These are phyloP conservation scores for Bilobella aurantiaca DNA, from an alignment of 1,140 invertebrate genomes.

Conservation along the genomic window DNA sequence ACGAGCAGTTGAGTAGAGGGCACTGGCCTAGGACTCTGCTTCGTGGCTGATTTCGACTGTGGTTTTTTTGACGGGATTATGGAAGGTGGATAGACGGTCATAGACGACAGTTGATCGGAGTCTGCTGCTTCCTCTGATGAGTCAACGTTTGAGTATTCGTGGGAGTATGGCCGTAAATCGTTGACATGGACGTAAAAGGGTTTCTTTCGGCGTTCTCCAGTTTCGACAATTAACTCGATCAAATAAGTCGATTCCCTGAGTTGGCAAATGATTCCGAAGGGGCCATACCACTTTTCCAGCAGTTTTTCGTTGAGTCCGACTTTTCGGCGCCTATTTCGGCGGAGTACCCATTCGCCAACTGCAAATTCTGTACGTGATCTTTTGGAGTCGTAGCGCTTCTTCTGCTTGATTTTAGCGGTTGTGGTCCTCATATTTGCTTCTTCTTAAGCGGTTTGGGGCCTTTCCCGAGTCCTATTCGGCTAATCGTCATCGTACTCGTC, in stretches of 20 bases:
- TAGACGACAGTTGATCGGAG: too few species aligned
- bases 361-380: not conserved
- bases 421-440: slow-evolving; percentile 4
- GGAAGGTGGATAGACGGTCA: too few species aligned
- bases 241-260: not conserved
- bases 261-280: not conserved
- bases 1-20: too few species aligned
- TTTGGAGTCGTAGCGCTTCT: not conserved
- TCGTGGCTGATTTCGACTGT: too few species aligned
- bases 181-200: not conserved
- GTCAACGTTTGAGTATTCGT: too few species aligned
- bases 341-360: not conserved
- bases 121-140: too few species aligned
- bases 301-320: not conserved
- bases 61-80: too few species aligned
- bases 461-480: not conserved
- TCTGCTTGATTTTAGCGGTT: not conserved
- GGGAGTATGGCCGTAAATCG: not conserved
- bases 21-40: too few species aligned
- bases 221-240: not conserved
- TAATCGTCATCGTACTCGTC: not conserved
- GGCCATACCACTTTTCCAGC: not conserved
- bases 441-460: not conserved
- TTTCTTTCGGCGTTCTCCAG: not conserved
- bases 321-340: not conserved